Conservation (phyloP, 2,888 invertebrate genomes). For the Tryphoninae sp. region DNA sequence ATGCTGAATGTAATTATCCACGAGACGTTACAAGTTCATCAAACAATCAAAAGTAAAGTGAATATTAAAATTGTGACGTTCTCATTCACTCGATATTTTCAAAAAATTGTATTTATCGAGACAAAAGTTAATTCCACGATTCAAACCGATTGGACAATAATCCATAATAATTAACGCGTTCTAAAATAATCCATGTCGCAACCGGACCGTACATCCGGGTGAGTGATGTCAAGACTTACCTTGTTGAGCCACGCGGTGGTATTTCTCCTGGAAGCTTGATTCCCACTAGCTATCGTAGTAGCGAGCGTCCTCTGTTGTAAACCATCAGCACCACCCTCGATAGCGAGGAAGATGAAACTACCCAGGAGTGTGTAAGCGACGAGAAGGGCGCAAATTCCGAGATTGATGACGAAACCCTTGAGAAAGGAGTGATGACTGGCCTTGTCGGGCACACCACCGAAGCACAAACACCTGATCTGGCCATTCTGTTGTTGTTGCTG, state of each 20-base stretch:
- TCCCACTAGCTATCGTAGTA: conserved; percentile 81
- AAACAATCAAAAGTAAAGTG: too few relatives aligned
- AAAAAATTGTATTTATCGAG: too few relatives aligned
- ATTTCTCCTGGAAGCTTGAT: conserved; percentile 75
- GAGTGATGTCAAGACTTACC: conserved; percentile 71
- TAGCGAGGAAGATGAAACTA: conserved; percentile 92
- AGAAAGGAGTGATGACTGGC: conserved; percentile 83
- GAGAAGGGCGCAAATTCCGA: conserved; percentile 91
- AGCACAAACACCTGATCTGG: conserved; percentile 79
- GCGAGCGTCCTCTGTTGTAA: conserved; percentile 84
- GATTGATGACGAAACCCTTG: conserved; percentile 90
- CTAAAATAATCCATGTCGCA: not conserved
- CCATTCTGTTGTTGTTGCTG: conserved; percentile 71
- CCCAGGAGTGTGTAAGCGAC: conserved; percentile 90
- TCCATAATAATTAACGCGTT: too few relatives aligned
- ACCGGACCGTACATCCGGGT: not conserved
- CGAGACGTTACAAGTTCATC: too few relatives aligned
- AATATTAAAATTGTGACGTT: too few relatives aligned
- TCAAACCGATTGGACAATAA: too few relatives aligned
- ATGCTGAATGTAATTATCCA: too few relatives aligned
- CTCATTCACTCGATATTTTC: too few relatives aligned
- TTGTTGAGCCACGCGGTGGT: conserved; percentile 78
- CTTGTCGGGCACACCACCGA: conserved; percentile 79
- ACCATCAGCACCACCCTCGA: conserved; percentile 87
- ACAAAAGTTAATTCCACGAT: too few relatives aligned